Percentiles rank a stretch among this genome's conserved stretches.
phyloP scores from a whole-genome alignment of 2,797 vertebrate genomes.

The Margarornis squamiger region DNA sequence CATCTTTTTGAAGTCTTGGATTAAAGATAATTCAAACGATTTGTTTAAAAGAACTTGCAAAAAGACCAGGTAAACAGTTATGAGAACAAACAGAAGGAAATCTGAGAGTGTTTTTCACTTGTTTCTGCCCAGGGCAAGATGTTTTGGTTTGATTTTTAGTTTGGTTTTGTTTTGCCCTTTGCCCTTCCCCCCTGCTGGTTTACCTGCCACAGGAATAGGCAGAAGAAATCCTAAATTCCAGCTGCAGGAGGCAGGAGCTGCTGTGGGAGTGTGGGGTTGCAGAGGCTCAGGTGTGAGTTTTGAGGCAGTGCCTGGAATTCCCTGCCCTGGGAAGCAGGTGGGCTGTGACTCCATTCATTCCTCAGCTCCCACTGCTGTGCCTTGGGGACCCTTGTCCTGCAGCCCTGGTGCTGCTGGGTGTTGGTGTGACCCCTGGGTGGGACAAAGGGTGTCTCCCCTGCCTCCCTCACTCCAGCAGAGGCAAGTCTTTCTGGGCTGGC shows the following conservation, averaged over 20 bases:
- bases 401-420: neutral
- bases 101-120: neutral
- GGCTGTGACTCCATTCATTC: neutral
- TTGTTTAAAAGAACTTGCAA: neutral
- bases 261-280: fast-evolving
- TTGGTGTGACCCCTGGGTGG: neutral
- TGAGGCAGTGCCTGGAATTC: neutral
- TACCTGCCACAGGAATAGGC: neutral
- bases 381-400: neutral
- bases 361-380: neutral
- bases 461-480: neutral
- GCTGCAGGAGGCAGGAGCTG: neutral
- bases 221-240: neutral
- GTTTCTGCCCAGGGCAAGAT: neutral
- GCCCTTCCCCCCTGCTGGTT: neutral
- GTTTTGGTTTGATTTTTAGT: neutral
- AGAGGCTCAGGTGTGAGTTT: neutral
- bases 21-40: neutral
- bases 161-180: neutral
- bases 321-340: neutral
- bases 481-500: neutral
- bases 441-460: neutral
- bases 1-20: neutral
- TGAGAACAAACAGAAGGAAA: neutral
- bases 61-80: neutral